Conservation (phyloP, 2,888 invertebrate genomes). For the Cephalotes varians region DNA sequence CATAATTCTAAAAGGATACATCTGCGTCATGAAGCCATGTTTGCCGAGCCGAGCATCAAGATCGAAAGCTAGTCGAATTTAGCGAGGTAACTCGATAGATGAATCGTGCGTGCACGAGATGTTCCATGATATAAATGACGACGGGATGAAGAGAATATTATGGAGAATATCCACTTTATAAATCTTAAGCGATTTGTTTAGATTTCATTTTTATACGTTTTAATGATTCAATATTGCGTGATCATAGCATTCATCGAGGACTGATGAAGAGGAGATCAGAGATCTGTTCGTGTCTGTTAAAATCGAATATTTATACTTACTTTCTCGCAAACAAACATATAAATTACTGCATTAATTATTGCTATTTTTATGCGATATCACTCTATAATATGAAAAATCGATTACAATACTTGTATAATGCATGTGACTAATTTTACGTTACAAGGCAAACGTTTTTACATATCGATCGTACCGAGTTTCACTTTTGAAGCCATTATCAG, state of each 20-base stretch:
- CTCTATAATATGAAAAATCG: background rate
- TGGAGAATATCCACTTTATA: slow-evolving; percentile 22
- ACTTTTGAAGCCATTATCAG: background rate
- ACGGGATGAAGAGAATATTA: slow-evolving; percentile 15
- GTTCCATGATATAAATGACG: slow-evolving; percentile 18
- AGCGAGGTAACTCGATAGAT: slow-evolving; percentile 18
- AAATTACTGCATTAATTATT: slow-evolving; percentile 36
- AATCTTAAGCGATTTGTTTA: slow-evolving; percentile 32
- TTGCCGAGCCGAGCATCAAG: slow-evolving; percentile 59
- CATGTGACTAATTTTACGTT: background rate
- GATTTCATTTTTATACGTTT: slow-evolving; percentile 39
- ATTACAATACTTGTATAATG: too few relatives aligned
- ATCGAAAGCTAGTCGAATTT: slow-evolving; percentile 64
- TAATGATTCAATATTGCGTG: slow-evolving; percentile 49
- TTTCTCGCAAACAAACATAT: background rate
- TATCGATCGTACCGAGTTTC: background rate
- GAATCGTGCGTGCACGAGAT: background rate
- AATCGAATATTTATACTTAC: slow-evolving; percentile 26
- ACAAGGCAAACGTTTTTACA: background rate
- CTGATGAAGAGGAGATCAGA: background rate
- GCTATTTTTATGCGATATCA: background rate
- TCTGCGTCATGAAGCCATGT: slow-evolving; percentile 61
- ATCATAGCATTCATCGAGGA: slow-evolving; percentile 32
- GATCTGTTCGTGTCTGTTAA: slow-evolving; percentile 3
- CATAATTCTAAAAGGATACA: slow-evolving; percentile 60